Evolutionary conservation across 2,888 invertebrate species (phyloP), one percentile per base, ranked within the genome.

Genomic region (Diloba caeruleocephala): DNA sequence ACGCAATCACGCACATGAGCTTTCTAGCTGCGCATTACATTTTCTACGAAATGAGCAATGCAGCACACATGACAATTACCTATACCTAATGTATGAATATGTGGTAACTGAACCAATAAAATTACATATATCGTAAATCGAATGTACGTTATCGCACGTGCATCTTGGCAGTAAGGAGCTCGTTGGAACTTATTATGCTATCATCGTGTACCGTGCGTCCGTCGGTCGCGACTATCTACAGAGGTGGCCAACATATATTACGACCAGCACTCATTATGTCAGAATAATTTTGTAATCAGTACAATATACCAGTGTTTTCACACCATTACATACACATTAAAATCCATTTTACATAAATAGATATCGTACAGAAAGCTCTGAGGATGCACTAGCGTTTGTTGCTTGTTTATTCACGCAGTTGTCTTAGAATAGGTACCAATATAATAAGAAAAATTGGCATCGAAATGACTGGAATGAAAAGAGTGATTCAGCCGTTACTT

Each of bases 71-170:
- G 52, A 48, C 36, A 59, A 53, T 64, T 68, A 50, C 34, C 38
- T 45, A 46, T 41, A 56, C 9, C 44, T 41, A 38, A 33, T 44
- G 12, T 19, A 38, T 39, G 32, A 34, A 34, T 38, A 46, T 42
- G 13, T 48, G 29, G 29, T 58, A 63, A 66, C 29, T 41, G 56
- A 67, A 59, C 45, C 60, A 69, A 65, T 69, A 62, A 74, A 75
- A 77, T 78, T 56, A 63, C 74, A 78, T 83, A 63, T 75, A 78
- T 83, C 75, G 76, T 80, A 68, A 81, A 77, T 78, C 73, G 72
- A 77, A 75, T 63, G 48, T 51, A 69, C 66, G 71, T 81, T 87
- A 90, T 90, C 90, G 86, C 89, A 86, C 87, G 88, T 82, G 84
- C 82, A 89, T 89, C 90, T 86, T 73, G 78, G 71, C 81, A 79